Conservation (phyloP, 2,113 vertebrate genomes). For the Mus pahari region DNA sequence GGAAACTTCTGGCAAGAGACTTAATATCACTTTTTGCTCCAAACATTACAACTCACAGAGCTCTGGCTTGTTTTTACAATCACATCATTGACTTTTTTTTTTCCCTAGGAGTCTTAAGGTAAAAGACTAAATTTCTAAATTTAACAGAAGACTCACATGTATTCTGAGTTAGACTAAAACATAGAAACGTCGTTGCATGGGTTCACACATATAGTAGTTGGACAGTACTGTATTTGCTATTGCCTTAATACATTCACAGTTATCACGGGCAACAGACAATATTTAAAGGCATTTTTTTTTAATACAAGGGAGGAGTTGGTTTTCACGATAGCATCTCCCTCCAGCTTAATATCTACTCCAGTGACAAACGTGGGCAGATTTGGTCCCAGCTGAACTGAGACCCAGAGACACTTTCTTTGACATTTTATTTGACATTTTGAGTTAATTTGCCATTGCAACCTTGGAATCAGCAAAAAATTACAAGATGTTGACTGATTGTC, state of each 20-base stretch:
- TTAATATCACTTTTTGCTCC: not conserved
- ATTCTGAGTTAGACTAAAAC: not conserved
- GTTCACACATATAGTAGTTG: not conserved
- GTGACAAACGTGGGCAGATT: slow-evolving; percentile 5
- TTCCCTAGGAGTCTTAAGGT: not conserved
- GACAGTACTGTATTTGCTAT: not conserved
- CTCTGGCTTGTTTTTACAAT: not conserved
- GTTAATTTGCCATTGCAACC: slow-evolving; percentile 76
- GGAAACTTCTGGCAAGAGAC: not conserved
- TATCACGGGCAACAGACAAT: not conserved
- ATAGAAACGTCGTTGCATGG: not conserved
- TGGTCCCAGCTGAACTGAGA: slow-evolving; percentile 35
- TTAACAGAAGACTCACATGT: not conserved
- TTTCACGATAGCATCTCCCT: not conserved
- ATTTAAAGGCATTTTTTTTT: not conserved
- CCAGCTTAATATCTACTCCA: slow-evolving; percentile 50
- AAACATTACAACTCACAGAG: not conserved
- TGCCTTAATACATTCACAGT: not conserved
- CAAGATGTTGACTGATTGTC: slow-evolving; percentile 61
- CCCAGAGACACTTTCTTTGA: slow-evolving; percentile 69
- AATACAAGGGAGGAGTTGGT: not conserved
- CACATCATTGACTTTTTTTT: not conserved
- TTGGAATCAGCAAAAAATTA: slow-evolving; percentile 71
- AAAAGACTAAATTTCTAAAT: slow-evolving; percentile 26
- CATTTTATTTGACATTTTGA: slow-evolving; percentile 69